These are phyloP conservation scores for Gymnocypris eckloni DNA, from an alignment of 2,797 vertebrate species.

Conservation along the genomic window DNA sequence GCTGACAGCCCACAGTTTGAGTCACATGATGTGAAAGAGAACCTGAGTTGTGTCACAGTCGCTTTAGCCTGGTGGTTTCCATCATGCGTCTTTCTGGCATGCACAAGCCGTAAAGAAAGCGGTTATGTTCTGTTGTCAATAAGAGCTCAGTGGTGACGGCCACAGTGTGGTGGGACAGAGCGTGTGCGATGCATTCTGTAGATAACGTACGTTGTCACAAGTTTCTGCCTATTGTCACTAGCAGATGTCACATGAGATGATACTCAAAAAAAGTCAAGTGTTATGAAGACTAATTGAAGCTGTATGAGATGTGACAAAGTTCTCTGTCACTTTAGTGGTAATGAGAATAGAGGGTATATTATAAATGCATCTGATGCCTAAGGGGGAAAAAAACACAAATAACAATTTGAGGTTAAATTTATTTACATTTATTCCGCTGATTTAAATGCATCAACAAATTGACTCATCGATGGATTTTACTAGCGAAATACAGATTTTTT, in stretches of 20 bases:
- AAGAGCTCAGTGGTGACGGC: slow-evolving; percentile 19
- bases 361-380: slow-evolving; percentile 1
- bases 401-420: not conserved
- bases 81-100: slow-evolving; percentile 56
- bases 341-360: not conserved
- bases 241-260: slow-evolving; percentile 38
- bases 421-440: slow-evolving; percentile 32
- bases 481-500: not conserved
- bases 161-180: slow-evolving; percentile 24
- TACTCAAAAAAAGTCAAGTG: slow-evolving; percentile 15
- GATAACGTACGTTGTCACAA: slow-evolving; percentile 38
- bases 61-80: slow-evolving; percentile 67
- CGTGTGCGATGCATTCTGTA: slow-evolving; percentile 28
- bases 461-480: not conserved
- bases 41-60: slow-evolving; percentile 57
- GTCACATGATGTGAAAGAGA: slow-evolving; percentile 79
- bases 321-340: not conserved
- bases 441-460: not conserved
- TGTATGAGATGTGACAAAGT: not conserved
- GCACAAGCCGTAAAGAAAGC: slow-evolving; percentile 10
- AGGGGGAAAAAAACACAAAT: not conserved
- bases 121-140: slow-evolving; percentile 32
- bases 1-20: slow-evolving; percentile 72
- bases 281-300: slow-evolving; percentile 4
- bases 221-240: slow-evolving; percentile 27